phyloP scores from a whole-genome alignment of 2,113 vertebrate genomes.

The Leucosticte australis region DNA sequence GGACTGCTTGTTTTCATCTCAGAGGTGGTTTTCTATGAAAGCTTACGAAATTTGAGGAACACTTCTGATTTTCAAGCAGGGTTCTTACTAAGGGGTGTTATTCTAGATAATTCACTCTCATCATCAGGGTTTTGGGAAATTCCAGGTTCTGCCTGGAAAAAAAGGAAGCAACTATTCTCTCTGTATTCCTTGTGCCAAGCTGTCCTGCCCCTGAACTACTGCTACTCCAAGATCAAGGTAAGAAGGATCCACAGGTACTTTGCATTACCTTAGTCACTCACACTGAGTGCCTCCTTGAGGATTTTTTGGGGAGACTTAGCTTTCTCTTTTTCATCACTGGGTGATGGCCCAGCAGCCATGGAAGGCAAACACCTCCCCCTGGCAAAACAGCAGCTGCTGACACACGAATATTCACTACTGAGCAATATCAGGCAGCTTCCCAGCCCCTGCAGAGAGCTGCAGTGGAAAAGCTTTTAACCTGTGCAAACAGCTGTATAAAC shows the following conservation, averaged over 20 bases:
- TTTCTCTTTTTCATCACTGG: neutral
- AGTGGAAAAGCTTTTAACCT: neutral
- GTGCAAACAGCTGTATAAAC: neutral
- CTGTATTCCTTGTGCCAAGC: neutral
- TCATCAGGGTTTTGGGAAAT: neutral
- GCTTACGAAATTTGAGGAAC: neutral
- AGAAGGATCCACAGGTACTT: neutral
- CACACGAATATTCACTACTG: neutral
- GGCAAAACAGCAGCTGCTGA: neutral
- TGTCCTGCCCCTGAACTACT: neutral
- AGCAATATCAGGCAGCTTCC: neutral
- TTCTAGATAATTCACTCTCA: neutral
- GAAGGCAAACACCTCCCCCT: neutral
- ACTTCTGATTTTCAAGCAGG: neutral
- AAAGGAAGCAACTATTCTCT: neutral
- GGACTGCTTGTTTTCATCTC: neutral
- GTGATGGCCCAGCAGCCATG: neutral
- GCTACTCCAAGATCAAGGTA: neutral
- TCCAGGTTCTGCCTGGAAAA: neutral
- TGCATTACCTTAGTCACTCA: neutral
- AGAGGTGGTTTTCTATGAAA: neutral
- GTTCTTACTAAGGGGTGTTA: neutral
- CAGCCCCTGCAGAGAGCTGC: neutral
- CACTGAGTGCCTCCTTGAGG: neutral
- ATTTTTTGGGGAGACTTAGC: fast-evolving